Base-by-base conservation (phyloP, 2,888 invertebrate genomes). In the Drosophila peninsularis region DNA sequence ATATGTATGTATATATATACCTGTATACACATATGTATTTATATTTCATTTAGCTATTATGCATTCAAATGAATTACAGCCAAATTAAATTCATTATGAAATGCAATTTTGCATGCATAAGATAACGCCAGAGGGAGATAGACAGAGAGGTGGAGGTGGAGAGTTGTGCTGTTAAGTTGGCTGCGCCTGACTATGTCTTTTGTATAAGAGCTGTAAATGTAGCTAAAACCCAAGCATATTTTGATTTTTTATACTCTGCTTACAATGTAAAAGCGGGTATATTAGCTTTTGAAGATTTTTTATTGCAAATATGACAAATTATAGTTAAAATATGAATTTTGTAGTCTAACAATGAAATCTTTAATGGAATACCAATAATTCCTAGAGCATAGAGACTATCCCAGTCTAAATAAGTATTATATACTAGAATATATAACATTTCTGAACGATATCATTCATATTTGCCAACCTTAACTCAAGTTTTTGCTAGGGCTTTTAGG, bases 1-100 rank as follows among this genome's bases (percentile, higher is more conserved):
- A 62, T 21, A 34, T 14, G 41, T 10, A 17, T 19, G 34, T 1
- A 14, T 36, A 10, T 21, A 36, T 24, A 21, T 52, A 36, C 3
- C 2, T 34, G 13, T 34, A 2, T 27, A 45, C 27, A 7, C 13
- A 42, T 45, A 44, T 34, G 6, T 53, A 39, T 42, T 50, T 34
- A 6, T 39, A 24, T 13, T 42, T 52, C 1, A 63, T 32, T 53
- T 53, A 39, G 3, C 30, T 45, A 39, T 45, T 64, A 27, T 45
- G 36, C 52, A 17, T 37, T 44, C 37, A 34, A 24, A 36, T 19
- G 10, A 32, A 39, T 39, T 37, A 37, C n/a, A 37, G 37, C 9
- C 30, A 53, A 30, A 50, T 30, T 63, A 50, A 61, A 42, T 37
- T n/a, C 6, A 47, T 32, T 32, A 49, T 34, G 13, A 56, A 17